These are phyloP conservation scores for Seira musarum DNA, from an alignment of 2,888 invertebrate genomes.

Conservation along the genomic window DNA sequence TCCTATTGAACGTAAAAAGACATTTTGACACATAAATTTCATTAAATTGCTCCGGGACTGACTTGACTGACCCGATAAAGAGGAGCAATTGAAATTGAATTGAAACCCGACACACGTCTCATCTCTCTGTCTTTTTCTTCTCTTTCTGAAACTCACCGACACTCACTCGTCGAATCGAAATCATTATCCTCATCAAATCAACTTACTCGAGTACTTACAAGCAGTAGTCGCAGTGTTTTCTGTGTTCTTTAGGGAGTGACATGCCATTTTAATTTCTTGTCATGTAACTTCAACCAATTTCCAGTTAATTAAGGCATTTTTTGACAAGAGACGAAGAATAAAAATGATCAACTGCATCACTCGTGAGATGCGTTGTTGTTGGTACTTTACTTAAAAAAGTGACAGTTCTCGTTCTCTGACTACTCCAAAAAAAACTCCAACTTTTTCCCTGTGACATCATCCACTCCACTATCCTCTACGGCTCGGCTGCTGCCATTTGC, in stretches of 20 bases:
- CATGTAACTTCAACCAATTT: slow-evolving; percentile 28
- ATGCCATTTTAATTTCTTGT: slow-evolving; percentile 18
- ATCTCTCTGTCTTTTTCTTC: neutral
- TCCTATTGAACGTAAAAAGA: slow-evolving; percentile 30
- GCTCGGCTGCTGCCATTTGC: neutral
- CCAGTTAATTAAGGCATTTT: slow-evolving; percentile 46
- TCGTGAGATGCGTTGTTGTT: slow-evolving; percentile 1
- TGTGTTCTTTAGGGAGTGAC: slow-evolving; percentile 1
- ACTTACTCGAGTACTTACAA: no score
- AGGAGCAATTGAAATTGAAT: slow-evolving; percentile 13
- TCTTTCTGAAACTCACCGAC: neutral
- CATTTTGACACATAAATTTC: slow-evolving; percentile 52
- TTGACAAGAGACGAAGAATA: slow-evolving; percentile 36
- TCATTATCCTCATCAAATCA: slow-evolving; percentile 22
- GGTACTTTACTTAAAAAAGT: neutral
- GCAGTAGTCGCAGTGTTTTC: neutral
- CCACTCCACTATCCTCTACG: slow-evolving; percentile 1
- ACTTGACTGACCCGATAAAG: slow-evolving; percentile 29
- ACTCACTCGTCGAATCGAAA: neutral
- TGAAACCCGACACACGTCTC: slow-evolving; percentile 6
- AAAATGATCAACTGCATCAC: slow-evolving; percentile 33
- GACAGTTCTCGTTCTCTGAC: slow-evolving; percentile 11
- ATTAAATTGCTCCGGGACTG: slow-evolving; percentile 29
- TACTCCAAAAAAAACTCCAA: neutral
- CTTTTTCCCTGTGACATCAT: neutral